Base-by-base conservation (phyloP, 2,888 invertebrate genomes). In the Yponomeuta sedellus region DNA sequence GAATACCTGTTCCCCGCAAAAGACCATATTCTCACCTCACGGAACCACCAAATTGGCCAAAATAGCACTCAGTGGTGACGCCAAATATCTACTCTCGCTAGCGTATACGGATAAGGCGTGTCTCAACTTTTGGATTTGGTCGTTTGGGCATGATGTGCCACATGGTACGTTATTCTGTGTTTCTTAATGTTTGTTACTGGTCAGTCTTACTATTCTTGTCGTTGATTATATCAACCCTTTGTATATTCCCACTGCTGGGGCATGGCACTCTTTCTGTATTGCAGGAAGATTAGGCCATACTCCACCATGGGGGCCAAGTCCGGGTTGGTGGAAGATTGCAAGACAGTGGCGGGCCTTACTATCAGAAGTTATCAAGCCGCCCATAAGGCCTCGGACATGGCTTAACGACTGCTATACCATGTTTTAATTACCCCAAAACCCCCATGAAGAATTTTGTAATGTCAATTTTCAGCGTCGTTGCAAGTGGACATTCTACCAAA, bases 81-180 rank as follows among this genome's bases (percentile, higher is more conserved):
- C 93, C 1, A 93, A 92, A 72, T 93, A 92, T 71, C 76, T 94
- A 59, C 77, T 94, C 1, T 92, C 93, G 0, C 71, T 94, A 64
- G 93, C 90, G 3, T 91, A 91, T 68, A 85, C 84, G 62, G 81
- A 83, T 0, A 79, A 78, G 65, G 89, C 92, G 25, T 74, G 75
- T 0, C 70, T 94, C 0, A 82, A 92, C 69, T 92, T 94, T 80
- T 94, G 94, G 94, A 81, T 93, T 61, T 94, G 94, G 94, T 92
- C 93, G 44, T 83, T 77, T 34, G 93, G 92, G 4, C 72, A 72
- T 10, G 85, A 92, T 12, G 72, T 76, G 62, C 92, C 93, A 5
- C 88, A 94, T 75, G 93, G 94, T 94, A 79, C 68, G 59, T 56
- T 52, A 16, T 16, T 12, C 44, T 1, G 16, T 16, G 44, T 52